Conservation (phyloP, 2,888 invertebrate genomes). For the Seladonia tumulorum region DNA sequence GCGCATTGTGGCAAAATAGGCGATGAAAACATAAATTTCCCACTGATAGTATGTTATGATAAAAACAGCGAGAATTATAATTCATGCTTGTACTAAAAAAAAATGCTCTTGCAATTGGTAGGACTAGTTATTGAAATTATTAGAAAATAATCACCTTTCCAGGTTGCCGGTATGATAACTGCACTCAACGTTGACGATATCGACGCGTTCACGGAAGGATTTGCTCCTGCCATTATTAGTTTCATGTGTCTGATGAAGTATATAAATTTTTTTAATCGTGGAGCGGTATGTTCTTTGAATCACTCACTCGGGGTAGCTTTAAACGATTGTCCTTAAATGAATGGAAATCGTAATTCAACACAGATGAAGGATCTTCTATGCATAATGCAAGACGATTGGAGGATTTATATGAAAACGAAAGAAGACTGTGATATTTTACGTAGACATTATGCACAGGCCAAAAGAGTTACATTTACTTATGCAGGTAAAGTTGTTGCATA, state of each 20-base stretch:
- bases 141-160: background rate
- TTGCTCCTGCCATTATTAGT: conserved; percentile 59
- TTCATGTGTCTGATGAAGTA: conserved; percentile 61
- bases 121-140: background rate
- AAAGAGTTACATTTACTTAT: conserved; percentile 38
- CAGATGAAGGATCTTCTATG: conserved; percentile 57
- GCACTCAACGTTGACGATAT: conserved; percentile 40
- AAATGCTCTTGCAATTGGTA: background rate
- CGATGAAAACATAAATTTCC: too few species aligned
- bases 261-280: conserved; percentile 57
- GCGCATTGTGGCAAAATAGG: too few species aligned
- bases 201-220: conserved; percentile 55
- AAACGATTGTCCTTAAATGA: background rate
- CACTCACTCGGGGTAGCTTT: background rate
- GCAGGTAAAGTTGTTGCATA: conserved; percentile 46
- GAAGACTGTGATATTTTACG: conserved; percentile 45
- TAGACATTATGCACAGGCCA: conserved; percentile 54
- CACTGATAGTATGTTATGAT: too few species aligned
- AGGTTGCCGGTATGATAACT: conserved; percentile 57
- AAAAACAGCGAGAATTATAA: background rate
- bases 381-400: conserved; percentile 61
- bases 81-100: background rate
- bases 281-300: conserved; percentile 43
- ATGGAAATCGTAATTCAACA: background rate
- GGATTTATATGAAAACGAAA: conserved; percentile 22